Base-by-base conservation (phyloP, 2,797 vertebrate species). In the Pangasius djambal region DNA sequence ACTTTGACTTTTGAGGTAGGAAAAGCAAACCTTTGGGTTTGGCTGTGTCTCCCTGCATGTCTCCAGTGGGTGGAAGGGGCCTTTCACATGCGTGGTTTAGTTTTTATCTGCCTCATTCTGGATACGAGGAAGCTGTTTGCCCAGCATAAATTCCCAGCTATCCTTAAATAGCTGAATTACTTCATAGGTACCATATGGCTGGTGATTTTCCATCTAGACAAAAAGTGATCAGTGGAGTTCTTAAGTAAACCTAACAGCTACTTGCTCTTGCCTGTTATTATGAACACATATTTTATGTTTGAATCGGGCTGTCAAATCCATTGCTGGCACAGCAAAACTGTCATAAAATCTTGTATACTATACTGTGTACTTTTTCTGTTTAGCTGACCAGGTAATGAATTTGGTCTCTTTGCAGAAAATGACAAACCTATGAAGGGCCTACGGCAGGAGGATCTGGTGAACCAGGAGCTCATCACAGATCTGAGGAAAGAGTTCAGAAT, bases 381-480 rank as follows among this genome's bases (percentile, higher is more conserved):
- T 65, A 74, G 74, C 82, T 89, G 69, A 88, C 83, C 25, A n/a
- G 25, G 82, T 2, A 18, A 52, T 22, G n/a, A 81, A 50, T 70
- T 90, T 83, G 63, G 8, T 55, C 9, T 72, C 28, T 85, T 89
- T 92, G 89, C 96, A 99, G 99, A 99, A 93, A 97, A 98, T 2
- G 98, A 99, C 94, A 99, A 97, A 89, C 97, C 98, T 0, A 98
- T 99, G 97, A 98, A 97, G 89, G 98, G 97, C 67, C 96, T 99
- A 85, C 96, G 97, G 86, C 97, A 98, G 93, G 98, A 98, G 93
- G 98, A 99, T 40, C 94, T 99, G 89, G 95, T 98, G 91, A 98
- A 99, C 94, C 97, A 98, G 92, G 96, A 97, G 37, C 97, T 99
- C 92, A 98, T 99, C 90, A 96, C 95, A 0, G 97, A 99, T 91